These are phyloP conservation scores for Halcyon leucocephala DNA, from an alignment of 2,797 vertebrate species.

Conservation along the genomic window DNA sequence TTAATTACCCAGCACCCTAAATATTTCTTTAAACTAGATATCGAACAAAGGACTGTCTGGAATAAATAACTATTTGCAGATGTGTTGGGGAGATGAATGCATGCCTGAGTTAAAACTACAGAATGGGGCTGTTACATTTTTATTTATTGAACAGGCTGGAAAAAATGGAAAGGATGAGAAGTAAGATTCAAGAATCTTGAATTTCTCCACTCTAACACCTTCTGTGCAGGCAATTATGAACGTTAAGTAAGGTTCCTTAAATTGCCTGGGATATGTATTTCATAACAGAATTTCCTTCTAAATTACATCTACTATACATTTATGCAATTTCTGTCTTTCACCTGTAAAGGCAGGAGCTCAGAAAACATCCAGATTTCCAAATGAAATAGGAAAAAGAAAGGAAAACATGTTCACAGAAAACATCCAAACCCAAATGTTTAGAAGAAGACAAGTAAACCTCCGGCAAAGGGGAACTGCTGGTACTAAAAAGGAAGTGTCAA, in stretches of 20 bases:
- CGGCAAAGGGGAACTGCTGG: not conserved
- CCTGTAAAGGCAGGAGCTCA: not conserved
- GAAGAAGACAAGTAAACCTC: not conserved
- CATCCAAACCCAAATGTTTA: not conserved
- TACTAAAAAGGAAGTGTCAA: not conserved
- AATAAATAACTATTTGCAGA: not conserved
- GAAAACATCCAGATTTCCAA: not conserved
- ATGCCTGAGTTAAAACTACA: not conserved
- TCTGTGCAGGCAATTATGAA: not conserved
- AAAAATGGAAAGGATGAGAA: not conserved
- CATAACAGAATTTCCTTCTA: not conserved
- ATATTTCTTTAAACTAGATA: not conserved
- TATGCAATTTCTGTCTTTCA: not conserved
- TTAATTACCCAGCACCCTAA: not conserved
- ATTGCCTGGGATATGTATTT: not conserved
- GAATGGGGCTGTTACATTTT: not conserved
- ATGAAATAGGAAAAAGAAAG: not conserved
- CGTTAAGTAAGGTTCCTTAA: not conserved
- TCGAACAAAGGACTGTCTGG: not conserved
- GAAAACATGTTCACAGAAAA: not conserved
- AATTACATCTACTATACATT: not conserved
- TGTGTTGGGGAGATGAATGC: not conserved
- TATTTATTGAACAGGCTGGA: not conserved
- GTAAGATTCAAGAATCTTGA: not conserved
- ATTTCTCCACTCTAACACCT: not conserved